phyloP scores from a whole-genome alignment of 2,113 vertebrate species.

The Pandion haliaetus region DNA sequence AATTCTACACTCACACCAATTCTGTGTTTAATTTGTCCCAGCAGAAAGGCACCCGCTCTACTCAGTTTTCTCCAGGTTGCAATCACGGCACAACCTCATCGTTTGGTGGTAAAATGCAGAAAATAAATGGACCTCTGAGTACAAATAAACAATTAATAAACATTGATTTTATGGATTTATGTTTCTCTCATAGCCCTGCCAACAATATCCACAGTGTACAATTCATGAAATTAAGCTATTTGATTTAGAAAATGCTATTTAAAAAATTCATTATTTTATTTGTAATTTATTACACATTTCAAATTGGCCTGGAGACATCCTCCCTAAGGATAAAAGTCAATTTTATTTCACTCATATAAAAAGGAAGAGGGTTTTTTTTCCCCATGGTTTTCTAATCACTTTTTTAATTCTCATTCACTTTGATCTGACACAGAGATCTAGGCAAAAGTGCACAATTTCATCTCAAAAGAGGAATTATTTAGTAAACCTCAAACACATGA shows the following conservation, averaged over 20 bases:
- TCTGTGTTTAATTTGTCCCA: rapidly evolving
- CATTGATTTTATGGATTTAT: slow-evolving; percentile 24
- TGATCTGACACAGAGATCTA: neutral
- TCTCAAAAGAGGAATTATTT: neutral
- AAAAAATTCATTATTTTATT: slow-evolving; percentile 24
- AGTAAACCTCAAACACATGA: neutral
- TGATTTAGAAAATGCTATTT: too few relatives aligned
- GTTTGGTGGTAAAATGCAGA: rapidly evolving
- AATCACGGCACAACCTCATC: neutral
- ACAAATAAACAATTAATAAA: slow-evolving; percentile 39
- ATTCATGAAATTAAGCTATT: neutral
- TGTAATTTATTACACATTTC: neutral
- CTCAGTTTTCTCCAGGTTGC: neutral
- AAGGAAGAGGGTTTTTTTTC: neutral
- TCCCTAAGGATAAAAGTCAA: neutral
- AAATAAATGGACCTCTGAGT: neutral
- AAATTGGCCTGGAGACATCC: slow-evolving; percentile 29
- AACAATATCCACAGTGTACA: neutral
- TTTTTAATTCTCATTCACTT: neutral
- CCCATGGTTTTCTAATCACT: neutral
- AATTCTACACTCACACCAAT: rapidly evolving
- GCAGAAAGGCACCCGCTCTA: neutral
- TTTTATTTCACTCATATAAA: neutral
- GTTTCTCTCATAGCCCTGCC: neutral
- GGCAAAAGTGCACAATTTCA: neutral